Base-by-base conservation (phyloP, 2,888 invertebrate species). In the Nomada hirtipes region DNA sequence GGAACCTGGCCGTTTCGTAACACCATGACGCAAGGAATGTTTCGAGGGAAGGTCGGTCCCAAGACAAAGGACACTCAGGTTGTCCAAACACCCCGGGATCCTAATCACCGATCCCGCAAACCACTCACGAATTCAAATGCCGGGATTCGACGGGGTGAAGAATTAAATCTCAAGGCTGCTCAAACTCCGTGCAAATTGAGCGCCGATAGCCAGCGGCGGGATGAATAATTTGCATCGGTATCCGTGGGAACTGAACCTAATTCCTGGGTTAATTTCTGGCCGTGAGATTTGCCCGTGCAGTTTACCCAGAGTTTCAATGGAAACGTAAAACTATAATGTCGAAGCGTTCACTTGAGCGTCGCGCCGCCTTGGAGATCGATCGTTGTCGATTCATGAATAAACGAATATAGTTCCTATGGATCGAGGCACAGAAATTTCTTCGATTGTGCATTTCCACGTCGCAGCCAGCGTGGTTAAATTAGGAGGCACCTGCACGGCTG, bases 161-260 rank as follows among this genome's bases (percentile, higher is more conserved):
- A 88, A 86, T 86, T 83, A 79, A 86, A 82, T 88, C 85, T 84
- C 84, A 84, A 79, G 82, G 86, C 79, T 79, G 83, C 86, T 76
- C 83, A 79, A 87, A 81, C 82, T 84, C 79, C 61, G 80, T 81
- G 88, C 79, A 84, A 88, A 87, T 84, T 83, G 81, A 76, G 82
- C 82, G 82, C 76, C 84, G 88, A 87, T 88, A 75, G 87, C 88
- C 84, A 76, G 74, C 47, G 82, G 88, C 82, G 72, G 69, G 71
- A 84, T 79, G 86, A 87, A 87, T 88, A 86, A 87, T 88, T 87
- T 87, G 76, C 84, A 81, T 85, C 82, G 76, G 75, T n/a, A 79
- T 86, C 75, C 82, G 72, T 76, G 78, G 77, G 75, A 75, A 69
- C 77, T 42, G 67, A 79, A 84, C 76, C 84, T 88, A 88, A 87